These are phyloP conservation scores for Trichosurus vulpecula DNA, from an alignment of 2,797 vertebrate genomes.

Conservation along the genomic window DNA sequence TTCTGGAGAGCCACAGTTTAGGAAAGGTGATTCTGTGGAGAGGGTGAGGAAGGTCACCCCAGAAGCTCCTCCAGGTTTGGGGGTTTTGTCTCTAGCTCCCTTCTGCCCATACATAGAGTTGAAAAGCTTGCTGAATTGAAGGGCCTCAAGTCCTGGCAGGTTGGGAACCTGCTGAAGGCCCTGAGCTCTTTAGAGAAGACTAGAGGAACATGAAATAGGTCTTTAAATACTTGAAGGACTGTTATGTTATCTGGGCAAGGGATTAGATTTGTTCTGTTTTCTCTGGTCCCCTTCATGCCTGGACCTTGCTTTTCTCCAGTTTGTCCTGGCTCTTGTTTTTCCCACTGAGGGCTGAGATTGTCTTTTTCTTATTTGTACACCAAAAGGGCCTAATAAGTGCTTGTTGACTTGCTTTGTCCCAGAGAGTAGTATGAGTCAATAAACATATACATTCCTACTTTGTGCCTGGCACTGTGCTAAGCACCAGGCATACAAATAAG, in stretches of 20 bases:
- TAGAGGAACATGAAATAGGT: neutral
- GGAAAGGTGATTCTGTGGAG: neutral
- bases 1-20: neutral
- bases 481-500: neutral
- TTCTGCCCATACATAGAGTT: neutral
- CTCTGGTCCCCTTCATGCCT: neutral
- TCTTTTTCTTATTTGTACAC: neutral
- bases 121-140: neutral
- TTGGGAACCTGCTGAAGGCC: neutral
- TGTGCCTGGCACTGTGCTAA: neutral
- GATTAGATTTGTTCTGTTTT: neutral
- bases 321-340: neutral
- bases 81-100: neutral
- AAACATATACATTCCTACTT: neutral
- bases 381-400: neutral
- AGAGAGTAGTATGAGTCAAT: neutral
- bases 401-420: neutral
- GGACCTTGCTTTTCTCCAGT: neutral
- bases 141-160: neutral
- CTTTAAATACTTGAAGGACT: neutral
- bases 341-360: neutral
- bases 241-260: neutral
- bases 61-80: no score
- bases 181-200: neutral
- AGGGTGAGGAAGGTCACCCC: no score